phyloP scores from a whole-genome alignment of 2,113 vertebrate species.

The Rissa tridactyla region DNA sequence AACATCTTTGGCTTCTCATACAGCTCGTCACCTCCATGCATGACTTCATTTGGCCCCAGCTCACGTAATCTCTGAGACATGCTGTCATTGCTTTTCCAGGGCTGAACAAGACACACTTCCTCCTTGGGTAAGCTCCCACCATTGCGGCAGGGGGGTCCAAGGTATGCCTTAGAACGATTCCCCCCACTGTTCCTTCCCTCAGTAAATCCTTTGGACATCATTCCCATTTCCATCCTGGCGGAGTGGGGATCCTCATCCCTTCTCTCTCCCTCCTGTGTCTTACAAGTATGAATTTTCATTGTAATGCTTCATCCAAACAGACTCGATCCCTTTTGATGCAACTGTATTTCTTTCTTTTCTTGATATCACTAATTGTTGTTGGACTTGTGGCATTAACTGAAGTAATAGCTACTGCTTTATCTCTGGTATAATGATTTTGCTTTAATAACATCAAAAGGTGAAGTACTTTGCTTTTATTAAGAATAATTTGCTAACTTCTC shows the following conservation, averaged over 20 bases:
- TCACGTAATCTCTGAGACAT: not conserved
- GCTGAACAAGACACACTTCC: not conserved
- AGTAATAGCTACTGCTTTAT: not conserved
- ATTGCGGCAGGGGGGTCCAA: not conserved
- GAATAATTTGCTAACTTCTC: not conserved
- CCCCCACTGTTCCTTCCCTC: not conserved
- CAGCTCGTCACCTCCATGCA: not conserved
- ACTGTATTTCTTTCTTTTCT: not conserved
- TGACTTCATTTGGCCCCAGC: not conserved
- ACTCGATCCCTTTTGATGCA: not conserved
- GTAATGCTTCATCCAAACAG: not conserved
- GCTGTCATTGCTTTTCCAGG: not conserved
- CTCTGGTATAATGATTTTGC: not conserved
- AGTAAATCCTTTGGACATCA: not conserved
- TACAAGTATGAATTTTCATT: not conserved
- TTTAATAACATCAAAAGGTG: not conserved
- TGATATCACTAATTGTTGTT: not conserved
- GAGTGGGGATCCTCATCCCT: not conserved
- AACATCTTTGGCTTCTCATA: not conserved
- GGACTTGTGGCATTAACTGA: not conserved
- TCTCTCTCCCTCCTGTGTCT: not conserved
- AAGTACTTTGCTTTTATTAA: not conserved
- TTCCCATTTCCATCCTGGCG: not conserved
- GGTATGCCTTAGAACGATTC: not conserved
- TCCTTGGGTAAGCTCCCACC: not conserved